Base-by-base conservation (phyloP, 2,888 invertebrate species). In the Crocallis elinguaria region DNA sequence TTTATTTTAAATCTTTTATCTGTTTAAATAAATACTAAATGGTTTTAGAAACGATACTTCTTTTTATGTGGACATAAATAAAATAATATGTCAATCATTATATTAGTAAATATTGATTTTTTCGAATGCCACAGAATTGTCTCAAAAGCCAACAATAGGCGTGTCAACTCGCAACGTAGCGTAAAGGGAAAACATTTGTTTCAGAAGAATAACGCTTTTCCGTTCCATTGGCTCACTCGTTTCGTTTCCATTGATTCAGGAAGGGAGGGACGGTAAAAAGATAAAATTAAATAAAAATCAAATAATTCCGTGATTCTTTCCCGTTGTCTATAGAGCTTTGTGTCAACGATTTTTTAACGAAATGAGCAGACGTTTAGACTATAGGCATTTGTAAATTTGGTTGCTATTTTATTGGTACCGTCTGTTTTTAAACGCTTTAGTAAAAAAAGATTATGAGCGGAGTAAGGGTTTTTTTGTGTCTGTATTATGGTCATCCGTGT, bases 121-220 rank as follows among this genome's bases (percentile, higher is more conserved):
- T 11, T 27, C n/a, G 17, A 48, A 43, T 38, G 13, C 21, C 36
- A 42, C 30, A 46, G 41, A 59, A 45, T 23, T 14, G 11, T 46
- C 36, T 33, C 37, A 35, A 51, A 53, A 61, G 66, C 54, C 69
- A 70, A 71, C 69, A 73, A 75, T 64, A 70, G 62, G 61, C 64
- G 64, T 75, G 73, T 76, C 71, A 68, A 41, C 66, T 67, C 66
- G 65, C 70, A 64, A 42, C 60, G 58, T 54, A 62, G 60, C 66
- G 62, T 75, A 69, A 69, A 73, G 69, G 66, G 74, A 79, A 76
- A 76, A 71, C 64, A 71, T 74, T 79, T 78, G 73, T 79, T 79
- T 77, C 69, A 74, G 75, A 79, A 77, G 73, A 75, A 77, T 74
- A 77, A 79, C 73, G 77, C 67, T 79, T 77, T 84, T 74, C 70